phyloP scores from a whole-genome alignment of 2,113 vertebrate species.

The Notechis scutatus region DNA sequence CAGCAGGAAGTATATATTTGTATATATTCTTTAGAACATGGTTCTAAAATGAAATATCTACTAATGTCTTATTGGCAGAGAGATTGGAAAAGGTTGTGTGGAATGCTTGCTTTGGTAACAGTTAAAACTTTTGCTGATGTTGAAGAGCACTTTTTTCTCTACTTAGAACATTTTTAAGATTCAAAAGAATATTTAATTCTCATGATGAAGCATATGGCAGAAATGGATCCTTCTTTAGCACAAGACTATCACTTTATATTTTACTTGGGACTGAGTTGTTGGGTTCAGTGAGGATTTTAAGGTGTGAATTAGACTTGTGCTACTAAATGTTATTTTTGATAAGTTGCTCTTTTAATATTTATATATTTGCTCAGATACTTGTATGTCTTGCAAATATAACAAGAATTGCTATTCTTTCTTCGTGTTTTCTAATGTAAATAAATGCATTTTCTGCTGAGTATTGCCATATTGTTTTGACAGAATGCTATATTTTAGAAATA shows the following conservation, averaged over 20 bases:
- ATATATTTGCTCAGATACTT: background rate
- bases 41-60: slow-evolving; percentile 29
- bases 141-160: background rate
- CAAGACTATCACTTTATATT: background rate
- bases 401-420: background rate
- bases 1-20: slow-evolving; percentile 48
- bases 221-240: background rate
- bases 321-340: background rate
- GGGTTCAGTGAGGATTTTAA: background rate
- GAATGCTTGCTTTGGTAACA: background rate
- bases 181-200: background rate
- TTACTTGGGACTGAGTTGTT: background rate
- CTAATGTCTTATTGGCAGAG: background rate
- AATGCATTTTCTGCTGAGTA: background rate
- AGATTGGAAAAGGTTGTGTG: background rate
- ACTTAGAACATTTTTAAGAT: background rate
- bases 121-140: background rate
- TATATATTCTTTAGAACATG: background rate
- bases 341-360: background rate
- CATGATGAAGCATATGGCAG: background rate
- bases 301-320: background rate
- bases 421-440: background rate
- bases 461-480: background rate
- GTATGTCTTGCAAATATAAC: background rate
- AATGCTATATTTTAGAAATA: background rate